These are phyloP conservation scores for Drepanosiphum platanoidis DNA, from an alignment of 2,888 invertebrate genomes.

Conservation along the genomic window DNA sequence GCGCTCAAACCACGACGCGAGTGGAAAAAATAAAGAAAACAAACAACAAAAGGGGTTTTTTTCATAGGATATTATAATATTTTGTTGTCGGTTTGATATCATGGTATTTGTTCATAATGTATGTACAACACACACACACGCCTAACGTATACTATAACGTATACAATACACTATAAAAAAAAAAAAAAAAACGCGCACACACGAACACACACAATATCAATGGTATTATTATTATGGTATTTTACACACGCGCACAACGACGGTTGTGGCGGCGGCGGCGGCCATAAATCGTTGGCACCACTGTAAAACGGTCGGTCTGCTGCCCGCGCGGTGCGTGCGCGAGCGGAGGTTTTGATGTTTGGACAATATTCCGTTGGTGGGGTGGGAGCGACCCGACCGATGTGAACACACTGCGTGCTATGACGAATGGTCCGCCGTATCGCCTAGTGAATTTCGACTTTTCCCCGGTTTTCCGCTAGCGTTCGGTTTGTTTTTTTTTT, in stretches of 20 bases:
- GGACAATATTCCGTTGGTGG: conserved; percentile 59
- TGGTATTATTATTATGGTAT: background rate
- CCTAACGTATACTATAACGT: background rate
- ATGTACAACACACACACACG: background rate
- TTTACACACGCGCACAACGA: background rate
- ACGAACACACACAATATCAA: background rate
- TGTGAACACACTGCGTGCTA: conserved; percentile 61
- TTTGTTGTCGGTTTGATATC: background rate
- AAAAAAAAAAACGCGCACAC: background rate
- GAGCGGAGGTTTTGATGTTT: conserved; percentile 51
- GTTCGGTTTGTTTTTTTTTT: conserved; percentile 59
- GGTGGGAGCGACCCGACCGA: conserved; percentile 62
- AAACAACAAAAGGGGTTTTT: background rate
- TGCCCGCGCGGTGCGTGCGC: conserved; percentile 43
- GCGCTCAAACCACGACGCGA: background rate
- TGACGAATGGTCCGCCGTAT: conserved; percentile 61
- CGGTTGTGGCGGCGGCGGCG: background rate
- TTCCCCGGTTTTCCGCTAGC: conserved; percentile 61
- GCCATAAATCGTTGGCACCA: conserved; percentile 55
- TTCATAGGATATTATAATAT: background rate
- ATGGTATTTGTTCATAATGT: background rate
- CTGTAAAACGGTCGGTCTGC: conserved; percentile 23
- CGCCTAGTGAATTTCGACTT: conserved; percentile 62
- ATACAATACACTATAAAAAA: background rate
- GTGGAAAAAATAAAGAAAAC: background rate